Evolutionary conservation across 92 coral and sea anemone species (phyloP), one percentile per base, ranked within the genome.

Genomic region (Porites divaricata): DNA sequence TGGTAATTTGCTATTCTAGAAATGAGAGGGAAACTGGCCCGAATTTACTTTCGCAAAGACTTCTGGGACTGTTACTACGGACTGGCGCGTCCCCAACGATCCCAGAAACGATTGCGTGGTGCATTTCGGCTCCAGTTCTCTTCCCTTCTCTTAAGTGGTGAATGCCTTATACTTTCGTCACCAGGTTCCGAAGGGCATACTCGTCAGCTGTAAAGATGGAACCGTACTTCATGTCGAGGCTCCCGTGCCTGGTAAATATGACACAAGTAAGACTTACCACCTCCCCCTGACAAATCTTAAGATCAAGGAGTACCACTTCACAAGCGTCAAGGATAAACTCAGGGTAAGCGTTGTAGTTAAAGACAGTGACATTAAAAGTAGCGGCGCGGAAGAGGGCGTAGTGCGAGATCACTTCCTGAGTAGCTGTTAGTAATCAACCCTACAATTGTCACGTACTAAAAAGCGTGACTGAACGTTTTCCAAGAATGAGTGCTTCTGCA

Each of bases 161-260:
- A 28, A 49, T 67, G 6, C 15, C 16, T 59, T 25, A 6, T 15
- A 2, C 2, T 13, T 62, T 25, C 16, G 19, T 22, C 62, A 26
- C 72, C 86, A 93, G 98, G 89, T 85, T 26, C 92, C 94, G 16
- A 92, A 85, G 41, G 86, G 95, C 76, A 63, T 96, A n/a, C 91
- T 96, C 78, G 92, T 96, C 77, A 93, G 98, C 88, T 96, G 99
- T 80, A 95, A 87, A 78, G 99, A 96, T 58, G 99, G 99, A 67
- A 89, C 99, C 0, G 97, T 95, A 58, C 89, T 96, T 74, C 94
- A 96, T 74, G 98, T 96, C 26, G 99, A 96, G 88, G 99, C 98
- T 49, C 99, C 99, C 13, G 79, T 81, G 10, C 76, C 94, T 23
- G 95, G 93, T 0, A 93, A 89, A 83, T 79, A 93, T 35, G 98